A percentile compares a stretch with the other conserved stretches of the same genome.
phyloP scores from a whole-genome alignment of 2,888 invertebrate species.

The Hirtodrosophila trivittata region DNA sequence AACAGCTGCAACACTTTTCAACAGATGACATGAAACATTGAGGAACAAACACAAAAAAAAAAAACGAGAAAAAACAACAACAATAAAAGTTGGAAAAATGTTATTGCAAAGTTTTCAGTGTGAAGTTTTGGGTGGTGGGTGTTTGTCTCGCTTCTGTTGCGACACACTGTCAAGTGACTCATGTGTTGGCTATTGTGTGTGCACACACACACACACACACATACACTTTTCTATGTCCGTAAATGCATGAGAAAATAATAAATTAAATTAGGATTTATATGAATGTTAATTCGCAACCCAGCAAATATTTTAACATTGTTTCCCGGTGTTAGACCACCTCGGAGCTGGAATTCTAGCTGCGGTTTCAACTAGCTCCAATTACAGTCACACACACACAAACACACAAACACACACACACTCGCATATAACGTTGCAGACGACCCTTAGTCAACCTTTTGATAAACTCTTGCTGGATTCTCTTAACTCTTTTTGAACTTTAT shows the following conservation, averaged over 20 bases:
- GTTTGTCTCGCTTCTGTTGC: slow-evolving; percentile 19
- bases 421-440: too few relatives aligned
- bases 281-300: too few relatives aligned
- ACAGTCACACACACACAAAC: too few relatives aligned
- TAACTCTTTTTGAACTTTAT: too few relatives aligned
- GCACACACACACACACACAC: not conserved
- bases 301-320: too few relatives aligned
- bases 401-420: too few relatives aligned
- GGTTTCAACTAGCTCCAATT: too few relatives aligned
- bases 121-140: slow-evolving; percentile 10
- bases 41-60: not conserved
- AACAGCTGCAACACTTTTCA: slow-evolving; percentile 29
- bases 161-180: slow-evolving; percentile 45
- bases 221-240: not conserved
- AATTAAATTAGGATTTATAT: not conserved
- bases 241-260: slow-evolving; percentile 1
- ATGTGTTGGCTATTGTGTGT: slow-evolving; percentile 26
- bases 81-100: slow-evolving; percentile 38
- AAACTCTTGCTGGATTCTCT: too few relatives aligned
- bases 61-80: slow-evolving; percentile 7
- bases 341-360: too few relatives aligned
- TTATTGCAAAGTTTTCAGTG: slow-evolving; percentile 42
- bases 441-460: too few relatives aligned
- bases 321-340: too few relatives aligned
- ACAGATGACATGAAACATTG: slow-evolving; percentile 8